Conservation (phyloP, 2,113 vertebrate species). For the Mustela lutreola region DNA sequence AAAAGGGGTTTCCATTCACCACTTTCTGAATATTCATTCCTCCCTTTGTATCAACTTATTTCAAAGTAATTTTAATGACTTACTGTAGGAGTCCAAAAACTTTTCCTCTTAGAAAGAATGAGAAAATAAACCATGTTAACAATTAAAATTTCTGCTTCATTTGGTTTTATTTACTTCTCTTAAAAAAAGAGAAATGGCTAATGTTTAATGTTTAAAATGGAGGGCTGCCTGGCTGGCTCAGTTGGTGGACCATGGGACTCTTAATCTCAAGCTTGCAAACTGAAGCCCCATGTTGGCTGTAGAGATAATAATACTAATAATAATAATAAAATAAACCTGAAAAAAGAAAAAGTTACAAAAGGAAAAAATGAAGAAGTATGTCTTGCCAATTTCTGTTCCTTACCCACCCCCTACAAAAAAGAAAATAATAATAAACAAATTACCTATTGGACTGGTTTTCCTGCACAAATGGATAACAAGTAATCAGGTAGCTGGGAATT, state of each 20-base stretch:
- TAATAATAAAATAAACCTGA: neutral
- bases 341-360: conserved; percentile 16
- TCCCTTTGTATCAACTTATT: neutral
- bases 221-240: neutral
- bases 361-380: neutral
- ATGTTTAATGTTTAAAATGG: conserved; percentile 37
- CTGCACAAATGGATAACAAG: conserved; percentile 99
- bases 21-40: conserved; percentile 42
- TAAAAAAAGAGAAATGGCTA: conserved; percentile 40
- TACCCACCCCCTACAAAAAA: neutral
- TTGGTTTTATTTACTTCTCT: conserved; percentile 45
- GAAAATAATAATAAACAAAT: conserved; percentile 42
- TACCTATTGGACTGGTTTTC: conserved; percentile 99
- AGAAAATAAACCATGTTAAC: conserved; percentile 48
- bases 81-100: neutral
- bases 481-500: conserved; percentile 99
- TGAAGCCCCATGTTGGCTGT: neutral
- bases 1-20: conserved; percentile 6
- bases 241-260: neutral
- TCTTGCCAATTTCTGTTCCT: neutral
- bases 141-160: conserved; percentile 31
- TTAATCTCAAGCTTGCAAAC: neutral
- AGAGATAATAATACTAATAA: neutral
- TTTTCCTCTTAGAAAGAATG: conserved; percentile 53
- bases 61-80: conserved; percentile 57